Base-by-base conservation (phyloP, 2,888 invertebrate genomes). In the Bombylius discolor region DNA sequence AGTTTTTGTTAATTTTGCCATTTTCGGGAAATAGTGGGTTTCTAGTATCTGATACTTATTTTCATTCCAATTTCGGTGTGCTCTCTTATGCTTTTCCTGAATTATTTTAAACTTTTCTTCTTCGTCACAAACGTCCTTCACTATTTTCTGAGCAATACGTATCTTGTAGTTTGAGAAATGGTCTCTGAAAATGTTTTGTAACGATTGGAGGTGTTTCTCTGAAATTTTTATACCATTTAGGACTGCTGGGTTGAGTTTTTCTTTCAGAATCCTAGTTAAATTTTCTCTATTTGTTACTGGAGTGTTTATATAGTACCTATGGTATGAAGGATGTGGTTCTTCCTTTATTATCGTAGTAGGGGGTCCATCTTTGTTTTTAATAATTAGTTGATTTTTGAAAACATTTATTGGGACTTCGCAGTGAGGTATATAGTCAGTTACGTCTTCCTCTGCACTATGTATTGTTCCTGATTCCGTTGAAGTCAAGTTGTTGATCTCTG, bases 21-120 rank as follows among this genome's bases (percentile, higher is more conserved):
- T 52, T 5, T 47, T 36, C 5, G 52, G 47, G 13, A 52, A 52
- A 32, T 49, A 49, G 9, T 55, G 53, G 34, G 51, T 57, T 49
- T 55, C 51, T 9, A 56, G 7, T 7, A 59, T 48, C 32, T 59
- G 58, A 9, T 50, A 33, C 31, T 57, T 56, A n/a, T 57, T 55
- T 51, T 57, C 59, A 32, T 51, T 23, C 6, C 48, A 32, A 49
- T 58, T 58, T 31, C 57, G 31, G 44, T 58, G 55, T 5, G 58
- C 55, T 51, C 48, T 46, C 6, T 23, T 57, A 31, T 57, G 56
- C 33, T 51, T 45, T 4, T 53, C 48, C 44, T 47, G 36, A 6
- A 57, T 55, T n/a, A 58, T 47, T 50, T 39, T 14, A 6, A 55
- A 36, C 55, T 52, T 23, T 4, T 46, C 52, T 48, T 58, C 55